Base-by-base conservation (phyloP, 2,113 vertebrate genomes). In the Albula glossodonta region DNA sequence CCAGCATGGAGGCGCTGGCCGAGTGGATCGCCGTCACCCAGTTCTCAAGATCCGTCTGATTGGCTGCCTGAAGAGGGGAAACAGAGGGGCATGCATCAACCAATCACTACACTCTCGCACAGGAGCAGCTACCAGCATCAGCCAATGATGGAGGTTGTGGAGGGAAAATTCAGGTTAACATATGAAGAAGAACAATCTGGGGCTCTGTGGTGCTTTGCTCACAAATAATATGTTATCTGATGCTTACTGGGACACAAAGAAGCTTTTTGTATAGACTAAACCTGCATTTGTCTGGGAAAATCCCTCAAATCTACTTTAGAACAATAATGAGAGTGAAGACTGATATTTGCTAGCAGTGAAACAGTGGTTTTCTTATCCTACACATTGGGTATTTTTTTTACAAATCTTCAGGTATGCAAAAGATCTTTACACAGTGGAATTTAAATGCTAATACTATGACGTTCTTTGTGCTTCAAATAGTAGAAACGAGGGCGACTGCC, bases 1-100 rank as follows among this genome's bases (percentile, higher is more conserved):
- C 98, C 89, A 99, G 96, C 84, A 98, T 95, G 0, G 97, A 99
- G 1, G 98, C 98, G 0, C 97, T 98, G 2, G 98, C 98, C 0
- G 98, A 99, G 88, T 99, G 98, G 80, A 99, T 95, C 57, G 98
- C 98, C 0, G 98, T 99, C 90, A 99, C 95, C 98, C 98, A 99
- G 93, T 99, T 99, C 90, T 99, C 98, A 89, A 99, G 92, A 88
- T 99, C 98, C 0, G 97, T 98, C 91, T 99, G 98, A 94, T 97
- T 99, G n/a, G 95, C 96, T 8, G 98, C 97, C 98, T 99, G 83
- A 49, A 85, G 86, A 84, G n/a, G 88, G 7, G 41, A n/a, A 49
- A 66, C 60, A 66, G 60, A 66, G 3, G 15, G 17, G 3, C 22
- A 5, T 41, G 3, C 7, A 19, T 66, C 15, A 66, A 66, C 17